Conservation (phyloP, 2,888 invertebrate species). For the Ophion costatus region DNA sequence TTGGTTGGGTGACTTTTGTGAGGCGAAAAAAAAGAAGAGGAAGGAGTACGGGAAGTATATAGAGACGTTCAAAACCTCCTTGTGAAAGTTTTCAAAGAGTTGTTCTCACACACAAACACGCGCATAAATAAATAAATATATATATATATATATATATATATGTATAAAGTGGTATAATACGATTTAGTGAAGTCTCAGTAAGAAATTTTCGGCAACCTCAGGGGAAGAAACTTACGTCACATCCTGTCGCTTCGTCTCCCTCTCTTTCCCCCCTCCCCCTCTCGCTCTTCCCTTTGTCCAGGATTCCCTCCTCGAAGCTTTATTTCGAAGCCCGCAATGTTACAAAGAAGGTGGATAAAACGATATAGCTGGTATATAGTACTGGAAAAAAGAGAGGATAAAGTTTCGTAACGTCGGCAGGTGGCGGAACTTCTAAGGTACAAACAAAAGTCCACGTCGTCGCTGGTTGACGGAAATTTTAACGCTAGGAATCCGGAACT, state of each 20-base stretch:
- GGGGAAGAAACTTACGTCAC: slow-evolving; percentile 42
- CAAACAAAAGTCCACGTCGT: slow-evolving; percentile 68
- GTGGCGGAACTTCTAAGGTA: slow-evolving; percentile 76
- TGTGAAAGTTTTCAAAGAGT: slow-evolving; percentile 52
- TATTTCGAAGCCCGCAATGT: slow-evolving; percentile 46
- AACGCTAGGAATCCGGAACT: slow-evolving; percentile 43
- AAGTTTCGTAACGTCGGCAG: slow-evolving; percentile 69
- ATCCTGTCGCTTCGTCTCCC: slow-evolving; percentile 27
- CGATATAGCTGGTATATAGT: slow-evolving; percentile 20
- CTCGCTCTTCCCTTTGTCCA: slow-evolving; percentile 12
- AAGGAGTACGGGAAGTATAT: slow-evolving; percentile 27
- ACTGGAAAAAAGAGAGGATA: slow-evolving; percentile 25
- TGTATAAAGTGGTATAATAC: slow-evolving; percentile 8
- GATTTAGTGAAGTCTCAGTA: slow-evolving; percentile 27
- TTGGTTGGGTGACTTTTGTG: slow-evolving; percentile 52
- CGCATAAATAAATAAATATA: not conserved
- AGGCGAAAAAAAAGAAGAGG: slow-evolving; percentile 18
- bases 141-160: slow-evolving; percentile 1
- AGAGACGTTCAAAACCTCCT: slow-evolving; percentile 40
- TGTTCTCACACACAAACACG: slow-evolving; percentile 32
- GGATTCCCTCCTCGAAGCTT: slow-evolving; percentile 42
- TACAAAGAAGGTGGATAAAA: not conserved
- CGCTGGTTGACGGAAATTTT: slow-evolving; percentile 39
- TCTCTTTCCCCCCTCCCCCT: slow-evolving; percentile 13
- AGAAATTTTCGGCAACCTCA: slow-evolving; percentile 53